Evolutionary conservation across 1,140 invertebrate genomes (phyloP).

Genomic region (Lithobius niger): DNA sequence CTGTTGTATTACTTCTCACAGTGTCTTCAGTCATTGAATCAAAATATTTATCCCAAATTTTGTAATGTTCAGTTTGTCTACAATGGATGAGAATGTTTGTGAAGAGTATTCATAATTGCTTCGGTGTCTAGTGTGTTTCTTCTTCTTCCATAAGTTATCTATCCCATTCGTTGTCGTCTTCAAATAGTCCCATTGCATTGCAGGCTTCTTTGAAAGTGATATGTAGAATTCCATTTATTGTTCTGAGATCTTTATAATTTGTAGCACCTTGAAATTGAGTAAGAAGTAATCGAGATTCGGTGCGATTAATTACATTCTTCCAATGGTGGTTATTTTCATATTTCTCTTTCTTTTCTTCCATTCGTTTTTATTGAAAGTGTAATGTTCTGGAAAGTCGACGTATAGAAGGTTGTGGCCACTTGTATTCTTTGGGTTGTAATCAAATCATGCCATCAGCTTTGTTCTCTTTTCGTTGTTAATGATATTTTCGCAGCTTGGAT

Average conservation of each 20-base stretch:
- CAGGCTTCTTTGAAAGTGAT: slow-evolving; percentile 30
- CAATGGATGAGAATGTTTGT: slow-evolving; percentile 30
- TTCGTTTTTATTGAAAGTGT: not conserved
- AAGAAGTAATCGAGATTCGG: slow-evolving; percentile 32
- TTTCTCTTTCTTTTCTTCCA: slow-evolving; percentile 7
- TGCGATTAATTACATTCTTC: slow-evolving; percentile 29
- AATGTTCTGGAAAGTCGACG: not conserved
- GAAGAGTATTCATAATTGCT: slow-evolving; percentile 22
- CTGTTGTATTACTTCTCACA: not conserved
- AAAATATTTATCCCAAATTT: slow-evolving; percentile 16
- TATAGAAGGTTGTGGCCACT: not conserved
- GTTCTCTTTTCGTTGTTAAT: not conserved
- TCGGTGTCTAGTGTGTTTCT: slow-evolving; percentile 27
- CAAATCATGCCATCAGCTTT: not conserved
- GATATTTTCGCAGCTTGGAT: not conserved
- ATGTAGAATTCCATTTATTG: slow-evolving; percentile 32
- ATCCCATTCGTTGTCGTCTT: slow-evolving; percentile 30
- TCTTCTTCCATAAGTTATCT: slow-evolving; percentile 28
- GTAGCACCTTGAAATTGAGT: slow-evolving; percentile 32
- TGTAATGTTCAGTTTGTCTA: slow-evolving; percentile 17
- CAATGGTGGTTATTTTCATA: slow-evolving; percentile 20
- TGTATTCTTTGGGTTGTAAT: not conserved
- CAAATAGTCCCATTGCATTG: slow-evolving; percentile 25
- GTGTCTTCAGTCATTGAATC: slow-evolving; percentile 9
- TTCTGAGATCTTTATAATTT: slow-evolving; percentile 30